Percentiles rank a stretch among this genome's conserved stretches.
These are phyloP conservation scores for Balaenoptera acutorostrata DNA, from an alignment of 2,113 vertebrate species.

Conservation along the genomic window DNA sequence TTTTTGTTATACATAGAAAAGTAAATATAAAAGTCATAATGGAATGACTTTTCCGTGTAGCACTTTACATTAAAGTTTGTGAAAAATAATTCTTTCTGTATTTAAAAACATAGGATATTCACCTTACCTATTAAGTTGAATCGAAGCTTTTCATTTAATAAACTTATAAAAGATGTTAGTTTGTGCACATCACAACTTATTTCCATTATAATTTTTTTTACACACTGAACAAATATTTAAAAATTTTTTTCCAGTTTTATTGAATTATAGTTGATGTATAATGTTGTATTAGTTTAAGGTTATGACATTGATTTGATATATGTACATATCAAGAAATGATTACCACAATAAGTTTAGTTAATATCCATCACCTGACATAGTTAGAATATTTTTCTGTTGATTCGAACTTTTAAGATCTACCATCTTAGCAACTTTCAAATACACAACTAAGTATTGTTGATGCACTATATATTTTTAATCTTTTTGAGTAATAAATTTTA, in stretches of 20 bases:
- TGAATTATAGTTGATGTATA: neutral
- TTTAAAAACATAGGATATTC: neutral
- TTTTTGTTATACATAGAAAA: neutral
- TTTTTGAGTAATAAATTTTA: neutral
- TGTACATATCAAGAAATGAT: neutral
- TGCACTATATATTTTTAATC: constrained; percentile 23
- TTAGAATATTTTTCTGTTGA: neutral
- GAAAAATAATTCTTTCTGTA: neutral
- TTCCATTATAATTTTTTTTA: neutral
- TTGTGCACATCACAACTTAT: constrained; percentile 34
- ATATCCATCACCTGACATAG: neutral
- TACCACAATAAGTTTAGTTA: neutral
- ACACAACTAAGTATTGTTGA: neutral
- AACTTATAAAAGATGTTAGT: constrained; percentile 2
- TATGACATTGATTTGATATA: neutral
- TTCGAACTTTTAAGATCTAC: neutral
- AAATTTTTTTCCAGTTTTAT: neutral
- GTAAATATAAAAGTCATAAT: neutral
- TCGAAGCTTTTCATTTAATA: neutral
- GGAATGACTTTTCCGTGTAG: neutral
- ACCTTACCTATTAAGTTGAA: neutral
- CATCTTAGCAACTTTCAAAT: neutral
- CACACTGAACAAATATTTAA: neutral
- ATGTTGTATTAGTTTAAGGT: neutral
- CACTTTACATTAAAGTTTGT: neutral